Evolutionary conservation across 1,140 invertebrate genomes (phyloP), one percentile per base, ranked within the genome.

Genomic region (Mizuhopecten yessoensis): DNA sequence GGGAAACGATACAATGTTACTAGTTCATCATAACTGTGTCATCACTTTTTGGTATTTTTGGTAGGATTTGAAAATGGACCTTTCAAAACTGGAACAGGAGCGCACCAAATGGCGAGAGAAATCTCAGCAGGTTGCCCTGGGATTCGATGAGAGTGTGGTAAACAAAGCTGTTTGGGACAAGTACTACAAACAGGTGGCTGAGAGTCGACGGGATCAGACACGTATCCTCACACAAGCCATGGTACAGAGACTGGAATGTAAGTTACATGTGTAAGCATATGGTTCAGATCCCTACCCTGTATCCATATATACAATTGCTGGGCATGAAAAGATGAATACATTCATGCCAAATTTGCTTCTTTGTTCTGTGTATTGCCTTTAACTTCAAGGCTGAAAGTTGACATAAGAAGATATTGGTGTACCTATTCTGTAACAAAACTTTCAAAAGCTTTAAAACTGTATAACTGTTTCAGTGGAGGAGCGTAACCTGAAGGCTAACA

Each of bases 41-140:
- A 45, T 45, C 42, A 39, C 42, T 45, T 45, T 34, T 34, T 75
- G 17, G 34, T 89, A 33, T 57, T 90, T 88, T 45, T 89, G 75
- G 0, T 90, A 95, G 94, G 94, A 95, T 13, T 36, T 95, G 34
- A 95, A 94, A 91, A 92, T 87, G 17, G 87, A 94, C 15, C 89
- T 95, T 39, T 88, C 93, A 17, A 92, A 93, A 57, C 89, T 95
- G 34, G 92, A 94, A 57, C 91, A 94, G 89, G 94, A 95, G 33
- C 93, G 93, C 17, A 88, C 15, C 15, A 93, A 93, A 36, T 95
- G 94, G 94, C 89, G 89, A 39, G 93, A 90, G 11, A 87, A 92
- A 45, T 90, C 92, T 0, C 87, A 92, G 23, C 90, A 92, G 33
- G 92, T 87, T 23, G 91, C 91, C 20, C 20, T 91, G 15, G 57